Conservation (phyloP, 2,113 vertebrate species). For the Thalassarche chlororhynchos region DNA sequence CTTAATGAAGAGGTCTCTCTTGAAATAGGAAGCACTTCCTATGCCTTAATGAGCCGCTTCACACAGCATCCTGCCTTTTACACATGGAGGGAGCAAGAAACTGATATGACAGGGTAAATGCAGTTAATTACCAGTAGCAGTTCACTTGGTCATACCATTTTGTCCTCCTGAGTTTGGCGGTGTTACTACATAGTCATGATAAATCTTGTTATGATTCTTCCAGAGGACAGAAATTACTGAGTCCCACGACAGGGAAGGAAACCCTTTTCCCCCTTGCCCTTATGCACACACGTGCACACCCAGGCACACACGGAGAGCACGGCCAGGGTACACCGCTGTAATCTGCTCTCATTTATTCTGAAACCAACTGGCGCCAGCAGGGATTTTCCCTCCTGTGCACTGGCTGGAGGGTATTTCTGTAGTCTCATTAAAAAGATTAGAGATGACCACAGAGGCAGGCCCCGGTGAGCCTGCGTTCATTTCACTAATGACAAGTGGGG, state of each 20-base stretch:
- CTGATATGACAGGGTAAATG: not conserved
- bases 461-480: not conserved
- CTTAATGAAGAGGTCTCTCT: not conserved
- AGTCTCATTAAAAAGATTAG: slow-evolving; percentile 74
- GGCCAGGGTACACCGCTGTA: not conserved
- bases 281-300: not conserved
- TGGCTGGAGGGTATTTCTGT: slow-evolving; percentile 50
- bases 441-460: slow-evolving; percentile 66
- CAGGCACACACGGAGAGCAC: not conserved
- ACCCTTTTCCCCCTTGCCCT: not conserved
- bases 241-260: not conserved
- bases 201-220: not conserved
- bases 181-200: not conserved
- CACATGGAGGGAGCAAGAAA: not conserved
- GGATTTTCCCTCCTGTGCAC: slow-evolving; percentile 10
- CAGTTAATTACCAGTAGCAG: not conserved
- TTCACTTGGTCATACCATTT: not conserved
- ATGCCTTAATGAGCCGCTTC: not conserved
- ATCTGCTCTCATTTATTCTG: not conserved
- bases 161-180: not conserved
- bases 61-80: not conserved
- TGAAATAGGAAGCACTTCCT: not conserved
- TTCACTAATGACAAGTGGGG: slow-evolving; percentile 35
- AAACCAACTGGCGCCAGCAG: slow-evolving; percentile 22
- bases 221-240: not conserved